Evolutionary conservation across 2,888 invertebrate genomes (phyloP).

Genomic region (Acronicta psi): DNA sequence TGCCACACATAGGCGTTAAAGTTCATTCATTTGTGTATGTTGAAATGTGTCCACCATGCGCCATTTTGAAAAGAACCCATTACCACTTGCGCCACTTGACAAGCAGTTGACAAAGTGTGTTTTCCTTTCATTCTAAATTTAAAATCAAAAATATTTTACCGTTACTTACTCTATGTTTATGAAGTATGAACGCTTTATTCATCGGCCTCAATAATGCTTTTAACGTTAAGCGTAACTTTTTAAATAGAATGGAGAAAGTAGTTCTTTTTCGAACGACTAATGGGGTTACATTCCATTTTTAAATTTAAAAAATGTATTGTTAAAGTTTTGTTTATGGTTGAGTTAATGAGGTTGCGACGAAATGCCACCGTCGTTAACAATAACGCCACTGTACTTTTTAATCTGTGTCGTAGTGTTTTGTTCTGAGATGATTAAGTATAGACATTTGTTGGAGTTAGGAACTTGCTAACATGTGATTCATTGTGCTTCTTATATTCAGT

Average conservation of each 20-base stretch:
- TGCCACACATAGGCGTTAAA: constrained; percentile 6
- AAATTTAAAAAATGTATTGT: constrained; percentile 43
- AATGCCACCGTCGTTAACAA: constrained; percentile 29
- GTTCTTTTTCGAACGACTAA: constrained; percentile 44
- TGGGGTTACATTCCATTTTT: constrained; percentile 47
- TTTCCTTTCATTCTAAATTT: constrained; percentile 40
- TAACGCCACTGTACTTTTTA: constrained; percentile 34
- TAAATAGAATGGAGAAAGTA: constrained; percentile 58
- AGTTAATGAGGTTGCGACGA: constrained; percentile 44
- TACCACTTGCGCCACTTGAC: constrained; percentile 23
- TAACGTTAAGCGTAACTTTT: constrained; percentile 49
- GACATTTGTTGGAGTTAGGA: constrained; percentile 6
- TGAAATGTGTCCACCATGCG: constrained; percentile 5
- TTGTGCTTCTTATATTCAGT: constrained; percentile 26
- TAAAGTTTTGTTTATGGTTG: constrained; percentile 49
- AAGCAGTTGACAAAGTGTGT: constrained; percentile 32
- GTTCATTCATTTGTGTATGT: neutral
- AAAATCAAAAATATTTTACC: constrained; percentile 46
- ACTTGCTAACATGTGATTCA: constrained; percentile 30
- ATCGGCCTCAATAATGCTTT: constrained; percentile 50
- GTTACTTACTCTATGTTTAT: constrained; percentile 40
- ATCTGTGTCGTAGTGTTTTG: constrained; percentile 19
- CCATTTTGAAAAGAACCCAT: constrained; percentile 21
- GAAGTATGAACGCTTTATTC: constrained; percentile 47
- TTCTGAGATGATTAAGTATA: constrained; percentile 20